Evolutionary conservation across 1,140 invertebrate species (phyloP), one percentile per base, ranked within the genome.

Genomic region (Drosophila repletoides): DNA sequence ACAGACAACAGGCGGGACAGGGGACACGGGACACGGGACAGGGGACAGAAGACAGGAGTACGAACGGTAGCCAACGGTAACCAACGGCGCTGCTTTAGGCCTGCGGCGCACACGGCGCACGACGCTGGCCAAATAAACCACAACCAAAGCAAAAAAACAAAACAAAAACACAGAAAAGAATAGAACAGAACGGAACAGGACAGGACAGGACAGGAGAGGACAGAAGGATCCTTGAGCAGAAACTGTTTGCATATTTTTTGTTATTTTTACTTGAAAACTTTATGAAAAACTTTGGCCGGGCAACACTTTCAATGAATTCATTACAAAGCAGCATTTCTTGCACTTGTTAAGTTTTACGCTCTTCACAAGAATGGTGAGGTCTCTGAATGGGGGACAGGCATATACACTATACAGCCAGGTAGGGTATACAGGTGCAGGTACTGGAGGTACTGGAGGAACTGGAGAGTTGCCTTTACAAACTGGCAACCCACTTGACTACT

Each of bases 251-350:
- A 28, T 49, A 38, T 55, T 36, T 49, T 67, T 34, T 21, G 14
- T 70, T 52, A 12, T 26, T 41, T 24, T 10, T n/a, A 26, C 17
- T 36, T 36, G 22, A 53, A 58, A 72, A 61, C 29, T 65, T 63
- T 69, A 40, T 46, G 52, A 21, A 59, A 68, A 68, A 73, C 55
- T 83, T 70, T 55, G 60, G 51, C 34, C 71, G 40, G 10, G 21
- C 67, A 70, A 55, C 51, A 69, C 56, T 71, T 64, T 84, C 70
- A 74, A 86, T 84, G 79, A 66, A 79, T 79, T 83, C 80, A 83
- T 83, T 79, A 84, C 76, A 66, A 48, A 70, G 72, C 60, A 61
- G 61, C 75, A 61, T 74, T 77, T 51, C 70, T 79, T 74, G 58
- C 66, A 75, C 79, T 84, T 79, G 74, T 84, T 76, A 76, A 72